Percentiles rank a stretch among this genome's conserved stretches.
phyloP scores from a whole-genome alignment of 1,140 invertebrate species.

The Calycopis cecrops region DNA sequence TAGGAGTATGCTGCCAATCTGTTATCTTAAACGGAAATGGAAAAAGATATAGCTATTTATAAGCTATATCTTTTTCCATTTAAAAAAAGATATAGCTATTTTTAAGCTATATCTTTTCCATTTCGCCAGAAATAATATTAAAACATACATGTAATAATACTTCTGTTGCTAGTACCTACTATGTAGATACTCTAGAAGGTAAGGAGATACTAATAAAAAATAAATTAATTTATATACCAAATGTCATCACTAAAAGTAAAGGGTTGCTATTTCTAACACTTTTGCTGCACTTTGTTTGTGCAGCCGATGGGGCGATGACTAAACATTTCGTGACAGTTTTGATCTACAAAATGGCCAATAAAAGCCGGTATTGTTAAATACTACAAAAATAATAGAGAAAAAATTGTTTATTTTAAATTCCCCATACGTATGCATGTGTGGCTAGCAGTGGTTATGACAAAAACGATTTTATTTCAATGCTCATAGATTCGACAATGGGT shows the following conservation, averaged over 20 bases:
- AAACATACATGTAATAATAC: no score
- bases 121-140: no score
- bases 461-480: neutral
- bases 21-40: no score
- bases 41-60: no score
- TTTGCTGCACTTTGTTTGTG: constrained; percentile 44
- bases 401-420: constrained; percentile 38
- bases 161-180: no score
- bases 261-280: neutral
- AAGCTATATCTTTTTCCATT: no score
- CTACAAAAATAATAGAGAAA: constrained; percentile 51
- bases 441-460: neutral
- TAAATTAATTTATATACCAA: neutral
- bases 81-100: no score
- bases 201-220: no score
- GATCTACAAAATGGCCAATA: constrained; percentile 67
- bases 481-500: neutral
- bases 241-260: neutral
- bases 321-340: constrained; percentile 57
- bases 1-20: no score
- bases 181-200: no score
- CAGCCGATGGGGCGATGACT: constrained; percentile 59
- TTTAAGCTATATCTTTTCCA: no score
- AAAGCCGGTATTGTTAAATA: constrained; percentile 54
- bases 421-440: neutral